Percentiles rank a stretch among this genome's conserved stretches.
Evolutionary conservation across 1,140 invertebrate genomes (phyloP).

Genomic region (Temnothorax curvispinosus): DNA sequence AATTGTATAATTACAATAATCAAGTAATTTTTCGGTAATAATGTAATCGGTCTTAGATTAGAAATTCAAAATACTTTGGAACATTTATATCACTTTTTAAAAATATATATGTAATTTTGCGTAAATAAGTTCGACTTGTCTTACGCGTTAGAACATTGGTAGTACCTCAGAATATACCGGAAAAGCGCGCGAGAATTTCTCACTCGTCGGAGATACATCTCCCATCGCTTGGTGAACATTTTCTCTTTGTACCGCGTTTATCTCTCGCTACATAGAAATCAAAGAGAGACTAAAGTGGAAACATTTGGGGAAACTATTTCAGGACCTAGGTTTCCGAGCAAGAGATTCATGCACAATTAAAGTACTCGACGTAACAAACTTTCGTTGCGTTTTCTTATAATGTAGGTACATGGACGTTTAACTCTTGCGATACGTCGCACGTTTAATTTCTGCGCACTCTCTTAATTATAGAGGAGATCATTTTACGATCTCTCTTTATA

Average conservation of each 20-base stretch:
- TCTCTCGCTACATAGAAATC: constrained; percentile 40
- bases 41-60: neutral
- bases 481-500: neutral
- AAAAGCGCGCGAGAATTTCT: constrained; percentile 30
- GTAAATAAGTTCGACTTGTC: neutral
- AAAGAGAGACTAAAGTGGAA: constrained; percentile 47
- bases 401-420: neutral
- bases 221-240: constrained; percentile 30
- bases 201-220: constrained; percentile 15
- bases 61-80: neutral
- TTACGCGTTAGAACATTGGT: neutral
- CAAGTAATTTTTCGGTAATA: neutral
- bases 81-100: neutral
- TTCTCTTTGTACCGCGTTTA: constrained; percentile 33
- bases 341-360: constrained; percentile 28
- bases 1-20: neutral
- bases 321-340: neutral
- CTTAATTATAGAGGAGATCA: neutral
- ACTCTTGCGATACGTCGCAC: too few species aligned
- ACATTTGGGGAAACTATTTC: constrained; percentile 34
- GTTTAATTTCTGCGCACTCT: neutral
- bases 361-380: constrained; percentile 5
- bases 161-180: neutral
- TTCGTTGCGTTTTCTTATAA: neutral
- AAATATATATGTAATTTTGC: neutral